Conservation (phyloP, 2,113 vertebrate genomes). For the Brevimyrus niger region DNA sequence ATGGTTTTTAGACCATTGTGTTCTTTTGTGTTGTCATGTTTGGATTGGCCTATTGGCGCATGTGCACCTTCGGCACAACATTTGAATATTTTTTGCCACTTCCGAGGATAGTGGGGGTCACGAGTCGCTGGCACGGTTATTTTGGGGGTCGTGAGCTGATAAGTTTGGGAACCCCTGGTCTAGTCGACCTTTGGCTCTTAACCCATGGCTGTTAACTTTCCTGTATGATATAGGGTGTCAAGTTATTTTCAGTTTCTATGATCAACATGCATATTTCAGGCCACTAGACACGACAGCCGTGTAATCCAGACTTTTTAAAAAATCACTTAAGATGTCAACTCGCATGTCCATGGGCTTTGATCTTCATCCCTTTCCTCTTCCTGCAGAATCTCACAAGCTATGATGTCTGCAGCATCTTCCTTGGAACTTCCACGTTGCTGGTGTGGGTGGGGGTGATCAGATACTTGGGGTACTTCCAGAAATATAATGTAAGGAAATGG, state of each 20-base stretch:
- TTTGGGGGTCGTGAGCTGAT: no score
- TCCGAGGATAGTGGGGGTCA: no score
- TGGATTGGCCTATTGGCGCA: no score
- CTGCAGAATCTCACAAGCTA: constrained; percentile 82
- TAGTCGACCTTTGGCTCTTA: not conserved
- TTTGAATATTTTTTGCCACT: no score
- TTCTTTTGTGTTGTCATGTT: no score
- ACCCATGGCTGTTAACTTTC: not conserved
- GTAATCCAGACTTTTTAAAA: not conserved
- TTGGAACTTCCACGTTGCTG: constrained; percentile 85
- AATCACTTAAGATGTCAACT: not conserved
- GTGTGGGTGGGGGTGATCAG: constrained; percentile 93
- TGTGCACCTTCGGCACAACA: no score
- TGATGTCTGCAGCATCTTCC: constrained; percentile 90
- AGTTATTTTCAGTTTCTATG: not conserved
- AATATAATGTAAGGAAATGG: constrained; percentile 79
- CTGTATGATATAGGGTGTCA: not conserved
- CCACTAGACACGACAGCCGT: not conserved
- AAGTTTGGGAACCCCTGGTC: no score
- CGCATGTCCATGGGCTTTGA: not conserved
- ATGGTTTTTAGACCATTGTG: no score
- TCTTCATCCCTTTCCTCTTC: not conserved
- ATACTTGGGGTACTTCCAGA: constrained; percentile 94
- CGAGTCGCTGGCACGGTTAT: no score
- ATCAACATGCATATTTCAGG: not conserved